Base-by-base conservation (phyloP, 2,113 vertebrate genomes). In the Microcebus ravelobensis region DNA sequence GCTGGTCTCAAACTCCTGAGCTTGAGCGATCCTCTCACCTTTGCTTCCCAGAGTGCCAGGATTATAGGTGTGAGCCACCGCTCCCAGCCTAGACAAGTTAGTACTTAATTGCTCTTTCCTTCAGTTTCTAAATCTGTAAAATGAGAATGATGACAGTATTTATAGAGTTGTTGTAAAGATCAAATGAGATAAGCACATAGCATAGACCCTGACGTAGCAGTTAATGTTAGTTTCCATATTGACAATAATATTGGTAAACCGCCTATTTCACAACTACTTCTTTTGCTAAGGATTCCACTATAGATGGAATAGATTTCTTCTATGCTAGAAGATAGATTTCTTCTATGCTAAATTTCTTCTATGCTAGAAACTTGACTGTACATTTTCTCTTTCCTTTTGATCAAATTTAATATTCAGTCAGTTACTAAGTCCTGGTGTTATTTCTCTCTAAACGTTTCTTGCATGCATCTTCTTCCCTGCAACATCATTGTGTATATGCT, bases 331-430 rank as follows among this genome's bases (percentile, higher is more conserved):
- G 42, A 45, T 45, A 45, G 42, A 45, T 45, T 45, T 90, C 39
- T 91, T 96, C n/a, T 76, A 6, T 74, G n/a, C 50, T 87, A 87
- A 45, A 45, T 45, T 45, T 90, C 39, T 91, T 96, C n/a, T 76
- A 4, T 74, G n/a, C 50, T 87, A 87, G 74, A 97, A 95, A 90
- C 14, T 39, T 87, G 55, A 94, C 82, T 61, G 23, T 79, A 36
- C 23, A 71, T 87, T 95, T 77, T 96, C 29, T 71, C 61, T 83
- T 97, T 94, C 52, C 29, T 86, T 95, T 87, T 88, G 42, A 68
- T 94, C 65, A 59, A 27, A 34, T 81, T 90, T 86, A 81, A 88
- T 61, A 91, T 31, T 94, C 50, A 91, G 14, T 42, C 31, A 91
- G 18, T 68, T 90, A 55, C 10, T 92, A 59, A 74, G 27, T 94